Base-by-base conservation (phyloP, 2,888 invertebrate genomes). In the Dinocampus coccinellae region DNA sequence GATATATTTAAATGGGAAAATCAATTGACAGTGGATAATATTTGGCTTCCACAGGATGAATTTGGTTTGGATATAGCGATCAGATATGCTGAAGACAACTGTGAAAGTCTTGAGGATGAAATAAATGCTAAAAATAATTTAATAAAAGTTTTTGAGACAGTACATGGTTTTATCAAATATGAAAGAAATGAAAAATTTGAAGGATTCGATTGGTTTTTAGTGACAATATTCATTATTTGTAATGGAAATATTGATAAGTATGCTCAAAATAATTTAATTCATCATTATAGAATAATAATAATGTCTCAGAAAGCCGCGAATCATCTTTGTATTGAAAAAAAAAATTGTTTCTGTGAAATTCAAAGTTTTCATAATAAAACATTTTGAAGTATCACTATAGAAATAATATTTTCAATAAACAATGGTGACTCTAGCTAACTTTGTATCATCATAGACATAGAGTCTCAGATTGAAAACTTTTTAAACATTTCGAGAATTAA, bases 391-490 rank as follows among this genome's bases (percentile, higher is more conserved):
- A 66, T 68, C 69, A 75, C 36, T 57, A 47, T 61, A 60, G 72
- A 64, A 29, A 3, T 67, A 73, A 63, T 16, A 24, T 33, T n/a
- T 33, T 20, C 20, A 60, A 60, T 36, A 11, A 6, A n/a, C 66
- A 62, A 63, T 62, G 61, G 73, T 75, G 76, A 81, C 84, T 87
- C 87, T 74, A 87, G 85, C 87, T 80, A 77, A 78, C 83, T 84
- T 80, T 72, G 70, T 69, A 76, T 85, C 87, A 86, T 87, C 87
- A 86, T 79, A 53, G 83, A 84, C 82, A 79, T 24, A 16, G 72
- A 73, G 86, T 85, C 86, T 87, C 87, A 85, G 87, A 76, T 86
- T 86, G 87, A 87, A 87, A 87, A 87, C 87, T 87, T 85, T 10
- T 79, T 82, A 80, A 73, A 77, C 87, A 87, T 75, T 69, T 74